Base-by-base conservation (phyloP, 35 echinoderm and acorn worm species). In the Lytechinus pictus region DNA sequence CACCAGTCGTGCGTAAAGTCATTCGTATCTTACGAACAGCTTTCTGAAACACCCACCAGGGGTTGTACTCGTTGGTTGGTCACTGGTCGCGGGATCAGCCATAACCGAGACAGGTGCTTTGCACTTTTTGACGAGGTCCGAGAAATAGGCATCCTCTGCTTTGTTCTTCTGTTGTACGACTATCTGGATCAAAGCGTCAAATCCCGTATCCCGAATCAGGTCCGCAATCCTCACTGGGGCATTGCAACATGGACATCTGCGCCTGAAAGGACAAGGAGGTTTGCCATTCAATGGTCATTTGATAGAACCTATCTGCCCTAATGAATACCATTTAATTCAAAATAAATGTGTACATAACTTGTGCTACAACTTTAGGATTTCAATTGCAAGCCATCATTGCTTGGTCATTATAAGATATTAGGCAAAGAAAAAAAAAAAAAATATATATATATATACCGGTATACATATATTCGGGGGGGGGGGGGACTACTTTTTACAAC, bases 91-190 rank as follows among this genome's bases (percentile, higher is more conserved):
- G 9, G 88, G 28, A 19, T 54, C 88, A 44, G 9, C 27, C 24
- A 21, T 54, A 6, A 52, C 88, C 4, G n/a, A 10, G 88, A 44
- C 33, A 44, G 29, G 28, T 13, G 27, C 53, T 10, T 93, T 93
- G 54, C 92, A 93, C 54, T 93, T 93, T 13, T 28, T 27, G 55
- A 96, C 92, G 28, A 96, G 61, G 55, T 92, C 91, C 6, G 61
- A 29, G 55, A 96, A 96, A 53, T 96, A 96, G 3, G 54, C 55
- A 52, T 96, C 89, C 28, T 96, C 95, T 52, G 95, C 95, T 44
- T 92, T 91, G 89, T 27, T 54, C 27, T 92, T 91, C 88, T 96
- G 87, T 56, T 12, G n/a, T 6, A 89, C 55, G 4, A 96, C 66
- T 12, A 96, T 92, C 33, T 66, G 92, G 10, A 96, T 92, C 29